Conservation (phyloP, 2,888 invertebrate species). For the Torymus tubicola region DNA sequence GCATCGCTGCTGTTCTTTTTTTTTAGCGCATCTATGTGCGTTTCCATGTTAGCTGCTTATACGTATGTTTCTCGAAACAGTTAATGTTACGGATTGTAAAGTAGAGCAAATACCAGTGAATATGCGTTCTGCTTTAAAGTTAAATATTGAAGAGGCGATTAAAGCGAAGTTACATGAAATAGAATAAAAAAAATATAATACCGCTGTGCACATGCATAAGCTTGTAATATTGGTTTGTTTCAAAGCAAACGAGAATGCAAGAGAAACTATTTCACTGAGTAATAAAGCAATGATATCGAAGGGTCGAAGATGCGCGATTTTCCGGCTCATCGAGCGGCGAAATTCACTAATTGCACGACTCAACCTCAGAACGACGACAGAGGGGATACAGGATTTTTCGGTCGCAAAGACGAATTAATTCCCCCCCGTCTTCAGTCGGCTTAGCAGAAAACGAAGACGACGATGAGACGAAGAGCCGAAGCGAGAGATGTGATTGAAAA, state of each 20-base stretch:
- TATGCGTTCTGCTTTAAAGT: too few species aligned
- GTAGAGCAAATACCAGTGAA: neutral
- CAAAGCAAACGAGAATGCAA: too few species aligned
- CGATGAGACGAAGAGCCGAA: neutral
- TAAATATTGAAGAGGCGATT: too few species aligned
- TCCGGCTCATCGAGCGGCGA: constrained; percentile 5
- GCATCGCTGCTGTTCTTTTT: neutral
- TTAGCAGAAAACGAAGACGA: constrained; percentile 28
- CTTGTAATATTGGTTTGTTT: too few species aligned
- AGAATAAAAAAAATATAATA: too few species aligned
- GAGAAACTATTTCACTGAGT: too few species aligned
- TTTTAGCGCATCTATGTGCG: neutral
- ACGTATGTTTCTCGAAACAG: neutral
- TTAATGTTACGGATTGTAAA: neutral
- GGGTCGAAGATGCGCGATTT: neutral
- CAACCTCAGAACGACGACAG: neutral
- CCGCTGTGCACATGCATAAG: too few species aligned
- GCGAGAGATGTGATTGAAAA: constrained; percentile 63
- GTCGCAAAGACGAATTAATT: constrained; percentile 46
- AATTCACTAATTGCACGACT: constrained; percentile 3
- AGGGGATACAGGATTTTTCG: constrained; percentile 21
- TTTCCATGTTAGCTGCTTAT: neutral
- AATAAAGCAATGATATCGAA: neutral
- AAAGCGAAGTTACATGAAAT: too few species aligned
- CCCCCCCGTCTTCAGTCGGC: neutral